Percentiles rank a stretch among this genome's conserved stretches.
Conservation (phyloP, 2,797 vertebrate species). For the Pelobates cultripes region DNA sequence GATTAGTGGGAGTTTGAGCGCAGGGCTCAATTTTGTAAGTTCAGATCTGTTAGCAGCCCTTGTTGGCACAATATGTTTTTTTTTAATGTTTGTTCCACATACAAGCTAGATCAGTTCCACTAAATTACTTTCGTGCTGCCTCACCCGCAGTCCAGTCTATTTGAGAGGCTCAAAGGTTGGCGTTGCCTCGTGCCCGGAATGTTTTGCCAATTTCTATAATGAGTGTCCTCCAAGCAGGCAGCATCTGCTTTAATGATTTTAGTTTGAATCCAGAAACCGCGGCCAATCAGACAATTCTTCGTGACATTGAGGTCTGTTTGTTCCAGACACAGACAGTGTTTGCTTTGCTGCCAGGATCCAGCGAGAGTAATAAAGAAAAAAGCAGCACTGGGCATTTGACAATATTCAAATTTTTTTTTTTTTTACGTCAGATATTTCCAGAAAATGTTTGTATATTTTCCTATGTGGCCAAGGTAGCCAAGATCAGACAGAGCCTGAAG, state of each 20-base stretch:
- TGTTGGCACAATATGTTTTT: background rate
- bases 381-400: background rate
- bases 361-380: background rate
- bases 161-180: background rate
- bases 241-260: background rate
- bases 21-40: too few species aligned
- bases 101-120: background rate
- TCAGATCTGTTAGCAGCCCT: too few species aligned
- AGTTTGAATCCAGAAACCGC: background rate
- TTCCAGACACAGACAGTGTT: background rate
- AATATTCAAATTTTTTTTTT: too few species aligned
- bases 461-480: too few species aligned
- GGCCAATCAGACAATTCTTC: background rate
- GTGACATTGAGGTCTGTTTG: background rate
- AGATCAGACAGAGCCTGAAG: too few species aligned
- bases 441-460: too few species aligned
- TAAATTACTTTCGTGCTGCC: background rate
- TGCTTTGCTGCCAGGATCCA: background rate
- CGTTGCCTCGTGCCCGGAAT: background rate
- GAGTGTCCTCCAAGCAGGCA: background rate
- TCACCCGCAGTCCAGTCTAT: background rate
- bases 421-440: too few species aligned
- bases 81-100: background rate
- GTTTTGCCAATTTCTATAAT: background rate
- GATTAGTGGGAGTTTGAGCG: too few species aligned